These are phyloP conservation scores for Serrognathus titanus DNA, from an alignment of 2,888 invertebrate species.

Conservation along the genomic window DNA sequence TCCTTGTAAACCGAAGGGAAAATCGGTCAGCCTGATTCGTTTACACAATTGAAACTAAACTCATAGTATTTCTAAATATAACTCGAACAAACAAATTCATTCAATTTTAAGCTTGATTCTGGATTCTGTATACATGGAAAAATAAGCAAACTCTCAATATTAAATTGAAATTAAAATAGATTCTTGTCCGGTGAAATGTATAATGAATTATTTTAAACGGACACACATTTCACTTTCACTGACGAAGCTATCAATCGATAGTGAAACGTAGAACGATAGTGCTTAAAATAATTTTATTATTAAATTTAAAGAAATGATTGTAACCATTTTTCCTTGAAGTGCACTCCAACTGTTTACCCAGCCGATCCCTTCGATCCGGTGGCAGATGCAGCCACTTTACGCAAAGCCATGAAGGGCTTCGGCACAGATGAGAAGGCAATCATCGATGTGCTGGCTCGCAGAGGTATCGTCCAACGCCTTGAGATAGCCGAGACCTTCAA, in stretches of 20 bases:
- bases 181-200: too few relatives aligned
- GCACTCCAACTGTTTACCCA: constrained; percentile 84
- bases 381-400: constrained; percentile 77
- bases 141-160: neutral
- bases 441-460: constrained; percentile 82
- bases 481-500: constrained; percentile 90
- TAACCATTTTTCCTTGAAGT: constrained; percentile 51
- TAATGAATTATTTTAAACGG: too few relatives aligned
- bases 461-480: constrained; percentile 86
- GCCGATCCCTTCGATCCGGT: constrained; percentile 83
- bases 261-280: too few relatives aligned
- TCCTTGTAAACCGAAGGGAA: too few relatives aligned
- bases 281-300: too few relatives aligned
- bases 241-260: too few relatives aligned
- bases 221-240: too few relatives aligned
- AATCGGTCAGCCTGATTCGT: too few relatives aligned
- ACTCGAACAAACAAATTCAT: neutral
- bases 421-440: constrained; percentile 91
- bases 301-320: constrained; percentile 2
- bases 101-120: neutral
- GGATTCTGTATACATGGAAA: neutral
- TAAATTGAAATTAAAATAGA: neutral
- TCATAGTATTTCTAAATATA: too few relatives aligned
- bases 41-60: too few relatives aligned
- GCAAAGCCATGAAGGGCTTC: constrained; percentile 91